These are phyloP conservation scores for Melinopterus prodromus DNA, from an alignment of 2,888 invertebrate species.

Conservation along the genomic window DNA sequence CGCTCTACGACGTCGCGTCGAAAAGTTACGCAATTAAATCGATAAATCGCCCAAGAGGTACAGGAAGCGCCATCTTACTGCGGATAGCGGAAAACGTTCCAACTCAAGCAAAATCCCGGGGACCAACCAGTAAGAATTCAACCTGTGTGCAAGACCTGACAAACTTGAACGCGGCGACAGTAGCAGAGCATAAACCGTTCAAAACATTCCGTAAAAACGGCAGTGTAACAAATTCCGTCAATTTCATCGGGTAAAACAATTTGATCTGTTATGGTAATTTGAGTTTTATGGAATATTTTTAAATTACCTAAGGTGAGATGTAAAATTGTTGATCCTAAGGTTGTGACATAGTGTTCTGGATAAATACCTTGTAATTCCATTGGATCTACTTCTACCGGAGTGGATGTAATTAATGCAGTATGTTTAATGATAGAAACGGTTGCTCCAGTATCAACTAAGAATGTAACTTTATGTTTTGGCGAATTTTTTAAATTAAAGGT, in stretches of 20 bases:
- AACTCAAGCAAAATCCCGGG: too few species aligned
- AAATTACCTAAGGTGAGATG: background rate
- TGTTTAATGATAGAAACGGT: slow-evolving; percentile 24
- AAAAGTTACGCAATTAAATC: too few species aligned
- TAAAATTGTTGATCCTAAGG: slow-evolving; percentile 9
- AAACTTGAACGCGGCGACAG: too few species aligned
- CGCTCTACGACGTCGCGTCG: too few species aligned
- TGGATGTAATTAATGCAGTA: slow-evolving; percentile 7
- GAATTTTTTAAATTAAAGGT: slow-evolving; percentile 7
- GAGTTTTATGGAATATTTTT: slow-evolving; percentile 18
- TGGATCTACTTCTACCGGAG: background rate
- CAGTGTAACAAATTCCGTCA: too few species aligned
- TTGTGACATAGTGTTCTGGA: background rate
- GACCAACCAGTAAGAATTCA: too few species aligned
- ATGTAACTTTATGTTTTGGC: slow-evolving; percentile 11
- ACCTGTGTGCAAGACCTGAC: too few species aligned
- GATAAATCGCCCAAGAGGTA: too few species aligned
- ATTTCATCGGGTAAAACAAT: background rate
- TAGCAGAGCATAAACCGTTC: too few species aligned
- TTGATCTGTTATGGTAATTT: slow-evolving; percentile 7
- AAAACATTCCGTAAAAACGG: too few species aligned
- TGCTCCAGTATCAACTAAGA: slow-evolving; percentile 23
- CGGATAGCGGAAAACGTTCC: too few species aligned
- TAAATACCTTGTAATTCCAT: slow-evolving; percentile 10
- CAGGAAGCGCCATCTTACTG: too few species aligned